phyloP scores from a whole-genome alignment of 1,140 invertebrate genomes.

The Monomorium pharaonis region DNA sequence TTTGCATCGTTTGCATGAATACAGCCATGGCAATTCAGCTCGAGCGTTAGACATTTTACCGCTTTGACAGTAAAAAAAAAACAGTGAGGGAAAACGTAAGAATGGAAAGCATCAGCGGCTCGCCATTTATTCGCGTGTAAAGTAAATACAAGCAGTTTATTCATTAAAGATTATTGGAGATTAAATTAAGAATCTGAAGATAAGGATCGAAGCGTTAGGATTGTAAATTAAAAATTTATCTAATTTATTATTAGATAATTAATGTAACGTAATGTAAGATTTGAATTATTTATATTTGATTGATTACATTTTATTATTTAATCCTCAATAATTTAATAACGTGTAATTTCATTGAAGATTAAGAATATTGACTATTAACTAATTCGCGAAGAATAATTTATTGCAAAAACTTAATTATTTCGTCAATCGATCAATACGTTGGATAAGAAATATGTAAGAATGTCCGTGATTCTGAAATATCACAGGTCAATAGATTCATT shows the following conservation, averaged over 20 bases:
- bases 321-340: too few relatives aligned
- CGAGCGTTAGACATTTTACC: conserved; percentile 1
- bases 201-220: not conserved
- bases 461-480: not conserved
- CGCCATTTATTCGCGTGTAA: not conserved
- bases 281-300: not conserved
- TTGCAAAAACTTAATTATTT: not conserved
- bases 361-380: not conserved
- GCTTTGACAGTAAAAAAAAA: not conserved
- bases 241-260: not conserved
- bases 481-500: not conserved
- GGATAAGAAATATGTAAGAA: not conserved
- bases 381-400: conserved; percentile 2
- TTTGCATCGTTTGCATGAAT: not conserved
- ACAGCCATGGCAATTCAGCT: not conserved
- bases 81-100: not conserved
- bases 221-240: not conserved
- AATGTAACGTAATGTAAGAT: not conserved
- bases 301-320: not conserved
- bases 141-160: not conserved
- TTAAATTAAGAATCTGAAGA: not conserved
- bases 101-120: not conserved
- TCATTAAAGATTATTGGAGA: not conserved
- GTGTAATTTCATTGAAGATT: not conserved
- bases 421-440: not conserved